Conservation (phyloP, 2,888 invertebrate species). For the Pseudolycoriella hygida region DNA sequence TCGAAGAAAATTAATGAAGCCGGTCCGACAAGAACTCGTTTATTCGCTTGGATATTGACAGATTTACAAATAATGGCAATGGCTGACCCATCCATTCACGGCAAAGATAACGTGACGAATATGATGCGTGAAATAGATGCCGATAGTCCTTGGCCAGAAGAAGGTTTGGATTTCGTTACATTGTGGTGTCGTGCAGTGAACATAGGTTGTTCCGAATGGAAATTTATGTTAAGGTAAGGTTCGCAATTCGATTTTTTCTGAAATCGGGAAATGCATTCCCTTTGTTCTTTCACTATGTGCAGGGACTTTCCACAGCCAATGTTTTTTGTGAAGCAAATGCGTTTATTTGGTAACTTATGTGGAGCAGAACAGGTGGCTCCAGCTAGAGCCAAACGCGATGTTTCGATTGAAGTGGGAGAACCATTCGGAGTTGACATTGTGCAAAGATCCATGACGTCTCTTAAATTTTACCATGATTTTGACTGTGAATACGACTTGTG, state of each 20-base stretch:
- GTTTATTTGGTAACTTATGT: conserved; percentile 75
- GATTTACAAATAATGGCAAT: conserved; percentile 47
- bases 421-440: conserved; percentile 73
- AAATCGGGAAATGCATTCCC: not conserved
- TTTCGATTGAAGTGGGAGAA: conserved; percentile 48
- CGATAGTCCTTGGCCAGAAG: conserved; percentile 85
- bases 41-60: conserved; percentile 75
- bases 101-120: conserved; percentile 51
- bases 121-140: conserved; percentile 68
- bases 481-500: conserved; percentile 82
- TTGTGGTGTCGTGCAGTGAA: conserved; percentile 85
- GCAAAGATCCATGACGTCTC: conserved; percentile 79
- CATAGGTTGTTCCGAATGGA: conserved; percentile 69
- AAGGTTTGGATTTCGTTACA: conserved; percentile 72
- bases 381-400: conserved; percentile 32
- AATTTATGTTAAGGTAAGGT: conserved; percentile 46
- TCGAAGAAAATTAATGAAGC: conserved; percentile 44
- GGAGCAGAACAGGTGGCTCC: conserved; percentile 79
- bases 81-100: conserved; percentile 77
- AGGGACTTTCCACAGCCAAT: conserved; percentile 92
- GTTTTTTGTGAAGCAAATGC: conserved; percentile 64
- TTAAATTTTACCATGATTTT: conserved; percentile 96
- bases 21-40: conserved; percentile 46
- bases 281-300: not conserved
- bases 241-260: not conserved